Percentiles rank a stretch among this genome's conserved stretches.
These are phyloP conservation scores for Troides helena DNA, from an alignment of 2,888 invertebrate species.

Conservation along the genomic window DNA sequence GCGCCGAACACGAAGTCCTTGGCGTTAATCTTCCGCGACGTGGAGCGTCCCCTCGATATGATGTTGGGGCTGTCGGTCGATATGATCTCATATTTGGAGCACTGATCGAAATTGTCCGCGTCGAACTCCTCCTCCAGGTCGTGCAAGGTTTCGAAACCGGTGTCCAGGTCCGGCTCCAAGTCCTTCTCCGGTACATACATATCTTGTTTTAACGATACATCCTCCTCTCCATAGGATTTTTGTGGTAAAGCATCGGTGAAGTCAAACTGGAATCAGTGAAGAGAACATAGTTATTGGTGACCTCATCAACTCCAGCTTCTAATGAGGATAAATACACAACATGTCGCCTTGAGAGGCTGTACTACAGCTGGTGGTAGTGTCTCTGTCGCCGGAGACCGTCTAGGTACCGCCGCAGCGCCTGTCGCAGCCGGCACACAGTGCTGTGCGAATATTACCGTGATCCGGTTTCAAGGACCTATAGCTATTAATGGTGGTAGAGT, in stretches of 20 bases:
- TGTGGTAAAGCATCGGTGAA: conserved; percentile 58
- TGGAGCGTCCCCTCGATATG: conserved; percentile 61
- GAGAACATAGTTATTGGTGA: neutral
- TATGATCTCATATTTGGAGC: conserved; percentile 74
- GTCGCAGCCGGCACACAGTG: too few relatives aligned
- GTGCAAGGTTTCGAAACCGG: conserved; percentile 63
- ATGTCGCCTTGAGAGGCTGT: too few relatives aligned
- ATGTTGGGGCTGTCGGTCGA: conserved; percentile 75
- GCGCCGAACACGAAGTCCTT: conserved; percentile 72
- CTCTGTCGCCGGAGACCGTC: too few relatives aligned
- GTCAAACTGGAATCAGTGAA: conserved; percentile 54
- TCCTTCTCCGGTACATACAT: conserved; percentile 55
- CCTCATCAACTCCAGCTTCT: too few relatives aligned
- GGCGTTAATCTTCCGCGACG: conserved; percentile 56
- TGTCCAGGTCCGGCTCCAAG: conserved; percentile 42
- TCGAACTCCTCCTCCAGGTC: conserved; percentile 74
- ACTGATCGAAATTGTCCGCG: conserved; percentile 63
- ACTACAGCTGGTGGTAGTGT: too few relatives aligned
- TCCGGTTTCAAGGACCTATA: too few relatives aligned
- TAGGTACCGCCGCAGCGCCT: too few relatives aligned
- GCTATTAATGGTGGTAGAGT: too few relatives aligned
- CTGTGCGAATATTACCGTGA: too few relatives aligned
- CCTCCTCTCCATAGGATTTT: conserved; percentile 38
- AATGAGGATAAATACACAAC: too few relatives aligned
- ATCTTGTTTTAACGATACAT: conserved; percentile 38